phyloP scores from a whole-genome alignment of 2,113 vertebrate species.

The Caretta caretta region DNA sequence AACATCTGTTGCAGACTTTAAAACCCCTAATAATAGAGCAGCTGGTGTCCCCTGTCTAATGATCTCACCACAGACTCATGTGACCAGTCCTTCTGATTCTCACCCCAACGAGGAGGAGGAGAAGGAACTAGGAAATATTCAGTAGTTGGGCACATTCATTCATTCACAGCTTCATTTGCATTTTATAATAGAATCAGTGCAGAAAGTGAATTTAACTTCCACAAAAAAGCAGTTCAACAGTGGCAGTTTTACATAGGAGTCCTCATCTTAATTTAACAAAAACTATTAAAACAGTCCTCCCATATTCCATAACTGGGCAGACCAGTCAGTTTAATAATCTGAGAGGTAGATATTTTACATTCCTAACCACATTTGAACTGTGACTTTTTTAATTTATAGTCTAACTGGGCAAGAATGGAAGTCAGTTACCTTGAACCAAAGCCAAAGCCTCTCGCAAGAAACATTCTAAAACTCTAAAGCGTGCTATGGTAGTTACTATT shows the following conservation, averaged over 20 bases:
- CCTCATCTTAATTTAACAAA: neutral
- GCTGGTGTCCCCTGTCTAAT: slow-evolving; percentile 78
- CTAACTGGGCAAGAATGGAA: too few species aligned
- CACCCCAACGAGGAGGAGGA: neutral
- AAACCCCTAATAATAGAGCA: slow-evolving; percentile 81
- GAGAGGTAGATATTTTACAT: neutral
- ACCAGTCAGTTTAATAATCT: neutral
- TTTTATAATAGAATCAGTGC: neutral
- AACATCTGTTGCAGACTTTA: slow-evolving; percentile 75
- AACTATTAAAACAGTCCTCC: neutral
- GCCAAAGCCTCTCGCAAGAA: neutral
- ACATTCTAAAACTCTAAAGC: neutral
- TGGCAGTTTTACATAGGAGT: neutral
- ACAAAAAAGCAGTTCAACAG: neutral
- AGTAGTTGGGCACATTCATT: neutral
- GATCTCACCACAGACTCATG: slow-evolving; percentile 67
- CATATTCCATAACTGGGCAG: neutral
- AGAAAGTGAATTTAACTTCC: neutral
- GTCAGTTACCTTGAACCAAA: neutral
- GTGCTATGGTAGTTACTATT: neutral
- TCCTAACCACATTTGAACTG: neutral
- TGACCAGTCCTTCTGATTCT: slow-evolving; percentile 13
- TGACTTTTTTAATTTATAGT: neutral
- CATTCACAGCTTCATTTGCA: slow-evolving; percentile 38
- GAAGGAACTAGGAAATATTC: neutral